A percentile compares a stretch with the other conserved stretches of the same genome.
Conservation (phyloP, 2,888 invertebrate species). For the Halictus ligatus region DNA sequence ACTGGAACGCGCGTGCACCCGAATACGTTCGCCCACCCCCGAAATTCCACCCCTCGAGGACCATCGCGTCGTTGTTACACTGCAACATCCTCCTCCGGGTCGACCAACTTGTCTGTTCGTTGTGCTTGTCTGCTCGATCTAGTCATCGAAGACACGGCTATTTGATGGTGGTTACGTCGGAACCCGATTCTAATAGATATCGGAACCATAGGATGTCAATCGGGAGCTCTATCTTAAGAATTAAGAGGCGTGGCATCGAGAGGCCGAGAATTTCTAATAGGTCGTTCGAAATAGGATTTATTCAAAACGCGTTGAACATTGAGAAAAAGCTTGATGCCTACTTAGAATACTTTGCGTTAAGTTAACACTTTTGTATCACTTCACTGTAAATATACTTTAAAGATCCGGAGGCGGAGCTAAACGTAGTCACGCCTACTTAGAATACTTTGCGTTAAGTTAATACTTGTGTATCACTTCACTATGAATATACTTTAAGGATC, state of each 20-base stretch:
- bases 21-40: slow-evolving; percentile 8
- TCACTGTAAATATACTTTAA: too few relatives aligned
- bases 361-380: too few relatives aligned
- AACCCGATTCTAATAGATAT: background rate
- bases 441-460: background rate
- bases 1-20: slow-evolving; percentile 46
- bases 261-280: too few relatives aligned
- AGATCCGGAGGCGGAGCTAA: background rate
- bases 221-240: too few relatives aligned
- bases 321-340: background rate
- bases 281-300: too few relatives aligned
- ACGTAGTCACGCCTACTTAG: background rate
- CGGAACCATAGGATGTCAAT: background rate
- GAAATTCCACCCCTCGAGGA: background rate
- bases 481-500: too few relatives aligned
- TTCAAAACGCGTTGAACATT: too few relatives aligned
- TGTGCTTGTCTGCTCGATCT: background rate
- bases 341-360: background rate
- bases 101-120: background rate
- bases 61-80: background rate
- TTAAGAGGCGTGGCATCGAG: too few relatives aligned
- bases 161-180: background rate
- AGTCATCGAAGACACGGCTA: background rate
- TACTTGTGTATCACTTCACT: too few relatives aligned
- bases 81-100: background rate